Base-by-base conservation (phyloP, 2,888 invertebrate species). In the Troglohyphantes excavatus region DNA sequence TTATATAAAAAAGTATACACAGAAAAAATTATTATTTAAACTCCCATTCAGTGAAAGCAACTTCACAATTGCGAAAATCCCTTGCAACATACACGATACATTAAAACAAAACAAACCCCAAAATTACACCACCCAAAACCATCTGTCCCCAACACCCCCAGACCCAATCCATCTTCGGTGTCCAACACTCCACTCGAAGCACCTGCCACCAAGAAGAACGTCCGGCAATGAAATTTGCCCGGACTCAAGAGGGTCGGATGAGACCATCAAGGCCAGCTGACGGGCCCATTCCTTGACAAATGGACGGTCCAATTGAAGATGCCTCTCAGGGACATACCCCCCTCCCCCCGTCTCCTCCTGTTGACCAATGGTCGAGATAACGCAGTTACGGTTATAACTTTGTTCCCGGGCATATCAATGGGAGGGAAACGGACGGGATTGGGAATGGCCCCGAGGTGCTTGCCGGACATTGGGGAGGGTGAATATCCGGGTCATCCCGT, bases 351-450 rank as follows among this genome's bases (percentile, higher is more conserved):
- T n/a, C n/a, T n/a, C n/a, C 68, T 68, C 70, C 61, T 83, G 73
- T 73, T 83, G 83, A 83, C 83, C 83, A 83, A 83, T 83, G 83
- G 83, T 46, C 83, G 63, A 73, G 83, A 83, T 83, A 83, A 83
- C 70, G 19, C 29, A 61, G 68, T 79, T 67, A 19, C 79, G 33
- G 63, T 63, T 59, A 65, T 65, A 78, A 33, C 33, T 53, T 33
- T 75, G 75, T 75, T 53, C 63, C 78, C 29, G 39, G 78, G 26
- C 72, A 72, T 78, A 29, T 43, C 78, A 65, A 63, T 13, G 43
- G 26, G 17, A 27, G 0, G 26, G 27, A 73, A 53, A 26, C 43
- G 65, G n/a, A n/a, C n/a, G n/a, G n/a, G n/a, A n/a, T n/a, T n/a
- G n/a, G 65, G 13, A 63, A 63, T 26, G 21, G 63, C 26, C 63